These are phyloP conservation scores for Edolisoma coerulescens DNA, from an alignment of 2,113 vertebrate species.

Conservation along the genomic window DNA sequence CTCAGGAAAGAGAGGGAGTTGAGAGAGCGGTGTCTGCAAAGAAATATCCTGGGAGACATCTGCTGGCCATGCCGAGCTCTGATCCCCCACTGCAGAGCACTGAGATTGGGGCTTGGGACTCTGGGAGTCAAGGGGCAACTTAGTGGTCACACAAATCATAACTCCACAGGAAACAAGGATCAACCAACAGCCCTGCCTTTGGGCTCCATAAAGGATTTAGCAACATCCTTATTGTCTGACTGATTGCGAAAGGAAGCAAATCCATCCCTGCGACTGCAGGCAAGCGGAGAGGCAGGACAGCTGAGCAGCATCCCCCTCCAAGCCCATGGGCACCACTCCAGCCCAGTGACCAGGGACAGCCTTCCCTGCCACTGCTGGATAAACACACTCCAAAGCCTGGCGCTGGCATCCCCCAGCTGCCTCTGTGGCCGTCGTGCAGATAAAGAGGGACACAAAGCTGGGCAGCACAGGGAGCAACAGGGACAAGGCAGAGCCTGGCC, in stretches of 20 bases:
- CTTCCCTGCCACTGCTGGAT: background rate
- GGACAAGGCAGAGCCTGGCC: background rate
- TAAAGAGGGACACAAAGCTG: conserved; percentile 1
- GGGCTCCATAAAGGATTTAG: conserved; percentile 17
- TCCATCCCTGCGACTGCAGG: background rate
- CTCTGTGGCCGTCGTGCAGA: background rate
- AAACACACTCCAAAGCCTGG: background rate
- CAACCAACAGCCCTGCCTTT: background rate
- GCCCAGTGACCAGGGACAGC: conserved; percentile 6
- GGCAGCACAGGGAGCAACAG: background rate
- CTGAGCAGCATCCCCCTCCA: background rate
- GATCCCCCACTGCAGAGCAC: background rate
- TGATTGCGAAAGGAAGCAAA: conserved; percentile 20
- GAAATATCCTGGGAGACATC: conserved; percentile 44
- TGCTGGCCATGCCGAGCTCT: conserved; percentile 7
- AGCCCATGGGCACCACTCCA: background rate
- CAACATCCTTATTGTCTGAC: conserved; percentile 13
- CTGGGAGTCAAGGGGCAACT: background rate
- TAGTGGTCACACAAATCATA: background rate
- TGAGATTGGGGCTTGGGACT: background rate
- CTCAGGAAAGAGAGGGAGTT: background rate
- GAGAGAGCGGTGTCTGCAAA: background rate
- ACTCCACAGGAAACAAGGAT: background rate
- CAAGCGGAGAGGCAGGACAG: background rate
- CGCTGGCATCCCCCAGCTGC: background rate